Conservation (phyloP, 2,888 invertebrate species). For the Pterostichus niger region DNA sequence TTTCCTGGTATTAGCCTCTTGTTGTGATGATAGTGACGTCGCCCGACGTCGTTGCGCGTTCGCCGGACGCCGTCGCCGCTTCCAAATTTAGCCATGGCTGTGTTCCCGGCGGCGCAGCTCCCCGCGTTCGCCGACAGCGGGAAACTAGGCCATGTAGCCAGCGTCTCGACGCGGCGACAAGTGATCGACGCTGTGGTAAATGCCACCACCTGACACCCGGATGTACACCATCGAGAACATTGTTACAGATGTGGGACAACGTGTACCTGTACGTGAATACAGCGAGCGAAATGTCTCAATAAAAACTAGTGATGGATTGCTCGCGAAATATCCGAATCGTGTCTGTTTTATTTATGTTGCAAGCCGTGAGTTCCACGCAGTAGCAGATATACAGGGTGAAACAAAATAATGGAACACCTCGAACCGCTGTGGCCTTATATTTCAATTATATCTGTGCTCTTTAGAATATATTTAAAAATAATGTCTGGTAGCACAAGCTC, state of each 20-base stretch:
- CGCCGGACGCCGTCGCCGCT: constrained; percentile 69
- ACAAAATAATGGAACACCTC: too few species aligned
- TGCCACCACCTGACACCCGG: neutral
- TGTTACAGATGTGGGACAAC: neutral
- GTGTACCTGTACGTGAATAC: too few species aligned
- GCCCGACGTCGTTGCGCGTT: constrained; percentile 69
- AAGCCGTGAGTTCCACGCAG: too few species aligned
- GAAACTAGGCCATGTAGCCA: constrained; percentile 5
- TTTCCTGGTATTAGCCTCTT: neutral
- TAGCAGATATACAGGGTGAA: too few species aligned
- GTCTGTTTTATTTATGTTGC: too few species aligned
- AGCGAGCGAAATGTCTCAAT: too few species aligned
- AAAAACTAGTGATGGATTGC: too few species aligned
- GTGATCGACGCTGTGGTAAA: neutral
- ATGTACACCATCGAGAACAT: neutral
- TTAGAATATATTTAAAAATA: too few species aligned
- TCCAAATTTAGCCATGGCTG: constrained; percentile 75
- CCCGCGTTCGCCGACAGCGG: constrained; percentile 36
- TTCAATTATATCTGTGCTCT: too few species aligned
- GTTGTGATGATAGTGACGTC: constrained; percentile 44
- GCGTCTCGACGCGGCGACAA: neutral
- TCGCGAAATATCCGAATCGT: too few species aligned
- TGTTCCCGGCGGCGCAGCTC: constrained; percentile 68
- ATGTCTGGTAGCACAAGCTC: too few species aligned
- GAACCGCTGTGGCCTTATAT: too few species aligned